phyloP scores from a whole-genome alignment of 2,113 vertebrate genomes.

The Phyllopteryx taeniolatus region DNA sequence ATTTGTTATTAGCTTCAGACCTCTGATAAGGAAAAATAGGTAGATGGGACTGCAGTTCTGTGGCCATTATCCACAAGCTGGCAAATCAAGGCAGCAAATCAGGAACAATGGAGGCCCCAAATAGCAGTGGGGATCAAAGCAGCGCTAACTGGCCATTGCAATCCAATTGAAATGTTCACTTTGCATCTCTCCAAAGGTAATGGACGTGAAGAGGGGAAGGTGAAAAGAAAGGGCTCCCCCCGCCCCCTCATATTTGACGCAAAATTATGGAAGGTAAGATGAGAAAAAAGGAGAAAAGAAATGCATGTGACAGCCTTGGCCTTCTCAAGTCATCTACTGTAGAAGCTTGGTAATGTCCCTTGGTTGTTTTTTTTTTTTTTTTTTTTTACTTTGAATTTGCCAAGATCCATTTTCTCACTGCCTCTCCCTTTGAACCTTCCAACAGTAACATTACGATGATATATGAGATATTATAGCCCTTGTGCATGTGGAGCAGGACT shows the following conservation, averaged over 20 bases:
- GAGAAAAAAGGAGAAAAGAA: conserved; percentile 56
- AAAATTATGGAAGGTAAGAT: conserved; percentile 67
- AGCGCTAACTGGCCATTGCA: conserved; percentile 76
- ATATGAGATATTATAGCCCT: conserved; percentile 66
- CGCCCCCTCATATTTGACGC: conserved; percentile 60
- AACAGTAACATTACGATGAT: conserved; percentile 70
- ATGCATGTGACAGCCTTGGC: conserved; percentile 52
- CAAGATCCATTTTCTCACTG: conserved; percentile 48
- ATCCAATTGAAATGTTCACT: conserved; percentile 82
- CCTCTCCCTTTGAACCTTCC: conserved; percentile 66
- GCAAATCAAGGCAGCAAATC: conserved; percentile 74
- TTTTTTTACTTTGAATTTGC: conserved; percentile 66
- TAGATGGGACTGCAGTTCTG: conserved; percentile 50
- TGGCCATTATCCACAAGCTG: conserved; percentile 69
- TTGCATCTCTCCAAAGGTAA: conserved; percentile 76
- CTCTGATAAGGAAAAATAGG: conserved; percentile 51
- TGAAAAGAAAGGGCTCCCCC: conserved; percentile 64
- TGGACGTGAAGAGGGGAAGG: conserved; percentile 70
- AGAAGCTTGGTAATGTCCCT: conserved; percentile 66
- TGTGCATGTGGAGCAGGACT: conserved; percentile 59
- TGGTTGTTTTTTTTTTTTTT: conserved; percentile 56
- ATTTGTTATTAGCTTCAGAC: conserved; percentile 48
- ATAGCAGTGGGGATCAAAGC: conserved; percentile 76
- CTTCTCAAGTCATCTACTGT: conserved; percentile 65
- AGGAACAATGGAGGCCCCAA: conserved; percentile 75